Percentiles rank a stretch among this genome's conserved stretches.
Evolutionary conservation across 2,797 vertebrate species (phyloP).

Genomic region (Leptoclinus maculatus): DNA sequence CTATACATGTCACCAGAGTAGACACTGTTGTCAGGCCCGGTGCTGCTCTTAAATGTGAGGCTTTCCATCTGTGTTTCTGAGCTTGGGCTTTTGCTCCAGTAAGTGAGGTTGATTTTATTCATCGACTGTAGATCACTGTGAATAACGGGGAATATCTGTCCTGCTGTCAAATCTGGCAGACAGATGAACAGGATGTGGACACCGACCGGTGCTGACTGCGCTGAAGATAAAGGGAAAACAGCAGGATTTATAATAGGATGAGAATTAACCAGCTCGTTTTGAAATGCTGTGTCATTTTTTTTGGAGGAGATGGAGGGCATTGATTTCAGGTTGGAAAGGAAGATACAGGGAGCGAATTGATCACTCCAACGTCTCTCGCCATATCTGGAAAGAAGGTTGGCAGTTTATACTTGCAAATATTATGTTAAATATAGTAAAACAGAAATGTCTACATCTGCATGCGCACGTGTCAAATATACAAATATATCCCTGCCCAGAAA

Average conservation of each 20-base stretch:
- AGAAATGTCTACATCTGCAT: conserved; percentile 41
- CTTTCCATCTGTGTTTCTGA: conserved; percentile 32
- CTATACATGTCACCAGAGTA: conserved; percentile 24
- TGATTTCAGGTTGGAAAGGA: conserved; percentile 47
- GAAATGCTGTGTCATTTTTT: conserved; percentile 49
- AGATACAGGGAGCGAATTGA: conserved; percentile 26
- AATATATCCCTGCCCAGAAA: conserved; percentile 34
- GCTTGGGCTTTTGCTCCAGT: conserved; percentile 26
- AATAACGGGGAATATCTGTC: conserved; percentile 56
- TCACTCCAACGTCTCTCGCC: conserved; percentile 12
- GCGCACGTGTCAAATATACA: conserved; percentile 27
- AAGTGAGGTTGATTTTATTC: conserved; percentile 50
- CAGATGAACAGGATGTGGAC: conserved; percentile 63
- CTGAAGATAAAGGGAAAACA: conserved; percentile 57
- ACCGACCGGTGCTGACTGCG: conserved; percentile 58
- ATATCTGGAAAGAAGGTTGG: neutral
- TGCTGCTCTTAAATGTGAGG: conserved; percentile 23
- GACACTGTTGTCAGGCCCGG: conserved; percentile 16
- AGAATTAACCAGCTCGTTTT: conserved; percentile 62
- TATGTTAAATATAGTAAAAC: conserved; percentile 38
- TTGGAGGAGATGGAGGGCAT: conserved; percentile 46
- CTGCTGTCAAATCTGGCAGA: conserved; percentile 65
- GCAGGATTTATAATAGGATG: conserved; percentile 65
- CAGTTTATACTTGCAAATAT: conserved; percentile 26
- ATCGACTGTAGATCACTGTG: conserved; percentile 58